Percentiles rank a stretch among this genome's conserved stretches.
phyloP scores from a whole-genome alignment of 1,140 invertebrate genomes.

The Dinoponera quadriceps region DNA sequence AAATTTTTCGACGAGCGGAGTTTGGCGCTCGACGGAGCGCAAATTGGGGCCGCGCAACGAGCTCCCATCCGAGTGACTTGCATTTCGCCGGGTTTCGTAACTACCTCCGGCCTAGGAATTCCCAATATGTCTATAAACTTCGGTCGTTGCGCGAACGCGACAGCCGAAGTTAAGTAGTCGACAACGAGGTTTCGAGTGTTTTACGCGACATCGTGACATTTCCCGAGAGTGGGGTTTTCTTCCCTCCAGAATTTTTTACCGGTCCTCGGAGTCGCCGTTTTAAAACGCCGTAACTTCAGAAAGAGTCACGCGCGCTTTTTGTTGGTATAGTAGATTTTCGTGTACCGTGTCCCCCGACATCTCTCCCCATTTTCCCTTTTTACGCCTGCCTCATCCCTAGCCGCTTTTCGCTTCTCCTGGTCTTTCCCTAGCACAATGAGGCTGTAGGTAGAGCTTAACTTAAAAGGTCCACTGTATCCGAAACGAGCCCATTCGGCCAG shows the following conservation, averaged over 20 bases:
- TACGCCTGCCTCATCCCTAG: slow-evolving; percentile 24
- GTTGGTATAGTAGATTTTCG: slow-evolving; percentile 73
- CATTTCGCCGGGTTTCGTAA: not conserved
- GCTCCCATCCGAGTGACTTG: not conserved
- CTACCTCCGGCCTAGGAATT: slow-evolving; percentile 6
- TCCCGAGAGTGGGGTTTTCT: slow-evolving; percentile 55
- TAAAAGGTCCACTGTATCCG: slow-evolving; percentile 73
- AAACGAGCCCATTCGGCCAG: slow-evolving; percentile 75
- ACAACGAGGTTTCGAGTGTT: slow-evolving; percentile 64
- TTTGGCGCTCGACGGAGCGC: too few relatives aligned
- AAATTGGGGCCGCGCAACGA: not conserved
- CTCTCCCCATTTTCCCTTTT: slow-evolving; percentile 56
- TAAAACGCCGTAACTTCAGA: slow-evolving; percentile 61
- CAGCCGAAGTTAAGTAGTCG: slow-evolving; percentile 64
- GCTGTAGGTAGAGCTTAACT: slow-evolving; percentile 71
- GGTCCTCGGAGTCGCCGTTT: slow-evolving; percentile 45
- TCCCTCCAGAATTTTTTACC: slow-evolving; percentile 65
- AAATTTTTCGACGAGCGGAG: too few relatives aligned
- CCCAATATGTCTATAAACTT: slow-evolving; percentile 39
- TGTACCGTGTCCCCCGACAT: slow-evolving; percentile 67
- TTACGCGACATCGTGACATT: slow-evolving; percentile 56
- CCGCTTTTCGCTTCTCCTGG: not conserved
- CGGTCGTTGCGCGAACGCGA: slow-evolving; percentile 10
- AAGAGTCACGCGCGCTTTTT: slow-evolving; percentile 67
- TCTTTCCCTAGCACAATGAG: slow-evolving; percentile 65